A percentile compares a stretch with the other conserved stretches of the same genome.
These are phyloP conservation scores for Fulmarus glacialis DNA, from an alignment of 2,113 vertebrate species.

Conservation along the genomic window DNA sequence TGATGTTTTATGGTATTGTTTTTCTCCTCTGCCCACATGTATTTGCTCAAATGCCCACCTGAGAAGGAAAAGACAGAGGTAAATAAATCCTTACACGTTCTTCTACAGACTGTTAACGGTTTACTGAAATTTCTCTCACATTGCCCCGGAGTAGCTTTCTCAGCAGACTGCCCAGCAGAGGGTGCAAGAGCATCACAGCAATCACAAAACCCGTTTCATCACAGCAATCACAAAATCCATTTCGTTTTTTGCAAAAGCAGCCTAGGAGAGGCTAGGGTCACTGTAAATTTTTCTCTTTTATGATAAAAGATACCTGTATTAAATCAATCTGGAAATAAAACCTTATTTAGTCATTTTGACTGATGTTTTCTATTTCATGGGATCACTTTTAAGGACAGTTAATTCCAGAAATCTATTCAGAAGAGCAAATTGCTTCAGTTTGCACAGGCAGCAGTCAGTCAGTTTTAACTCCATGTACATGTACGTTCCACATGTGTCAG, in stretches of 20 bases:
- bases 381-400: background rate
- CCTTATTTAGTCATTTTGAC: background rate
- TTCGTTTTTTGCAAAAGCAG: background rate
- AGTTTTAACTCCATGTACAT: background rate
- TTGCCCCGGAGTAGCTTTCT: background rate
- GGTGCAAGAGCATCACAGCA: background rate
- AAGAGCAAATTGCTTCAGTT: background rate
- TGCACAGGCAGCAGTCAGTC: background rate
- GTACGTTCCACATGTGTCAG: background rate
- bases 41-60: background rate
- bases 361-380: background rate
- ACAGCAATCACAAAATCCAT: background rate
- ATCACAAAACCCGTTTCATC: background rate
- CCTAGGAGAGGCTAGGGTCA: background rate
- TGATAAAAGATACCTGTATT: background rate
- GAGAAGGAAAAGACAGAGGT: background rate
- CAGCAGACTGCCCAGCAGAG: background rate
- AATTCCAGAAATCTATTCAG: background rate
- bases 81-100: background rate
- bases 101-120: background rate
- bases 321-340: background rate
- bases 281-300: background rate
- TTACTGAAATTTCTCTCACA: background rate
- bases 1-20: background rate
- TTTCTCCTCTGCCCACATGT: background rate